Evolutionary conservation across 2,888 invertebrate genomes (phyloP).

Genomic region (Escarpia spicata): DNA sequence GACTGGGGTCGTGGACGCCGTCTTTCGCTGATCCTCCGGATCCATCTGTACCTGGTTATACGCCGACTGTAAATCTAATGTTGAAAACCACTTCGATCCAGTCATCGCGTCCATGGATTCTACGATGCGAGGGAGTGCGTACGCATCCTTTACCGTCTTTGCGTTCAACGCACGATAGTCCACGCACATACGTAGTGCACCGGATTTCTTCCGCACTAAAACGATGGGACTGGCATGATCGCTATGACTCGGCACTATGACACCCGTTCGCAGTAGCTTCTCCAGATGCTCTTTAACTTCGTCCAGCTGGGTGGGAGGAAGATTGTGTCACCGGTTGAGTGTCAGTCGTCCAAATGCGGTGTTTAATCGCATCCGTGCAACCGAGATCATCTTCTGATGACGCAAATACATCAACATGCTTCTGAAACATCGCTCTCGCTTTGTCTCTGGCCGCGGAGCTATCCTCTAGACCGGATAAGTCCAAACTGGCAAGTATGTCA

Average conservation of each 20-base stretch:
- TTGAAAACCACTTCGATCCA: slow-evolving; percentile 36
- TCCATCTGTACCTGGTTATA: slow-evolving; percentile 39
- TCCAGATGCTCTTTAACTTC: background rate
- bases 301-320: background rate
- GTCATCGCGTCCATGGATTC: slow-evolving; percentile 33
- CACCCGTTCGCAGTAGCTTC: background rate
- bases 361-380: background rate
- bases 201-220: background rate
- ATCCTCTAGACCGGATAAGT: too few relatives aligned
- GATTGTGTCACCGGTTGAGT: background rate
- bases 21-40: slow-evolving; percentile 38
- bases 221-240: background rate
- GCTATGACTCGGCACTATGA: background rate
- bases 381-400: background rate
- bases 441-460: too few relatives aligned
- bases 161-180: background rate
- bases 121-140: slow-evolving; percentile 35
- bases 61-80: slow-evolving; percentile 39
- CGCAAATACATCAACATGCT: background rate
- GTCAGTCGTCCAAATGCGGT: background rate
- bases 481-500: too few relatives aligned
- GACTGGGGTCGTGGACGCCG: slow-evolving; percentile 39
- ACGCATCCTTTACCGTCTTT: slow-evolving; percentile 26
- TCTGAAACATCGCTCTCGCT: background rate
- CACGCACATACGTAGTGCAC: background rate